These are phyloP conservation scores for Hemicentrotus pulcherrimus DNA, from an alignment of 35 echinoderm and acorn worm species.

Conservation along the genomic window DNA sequence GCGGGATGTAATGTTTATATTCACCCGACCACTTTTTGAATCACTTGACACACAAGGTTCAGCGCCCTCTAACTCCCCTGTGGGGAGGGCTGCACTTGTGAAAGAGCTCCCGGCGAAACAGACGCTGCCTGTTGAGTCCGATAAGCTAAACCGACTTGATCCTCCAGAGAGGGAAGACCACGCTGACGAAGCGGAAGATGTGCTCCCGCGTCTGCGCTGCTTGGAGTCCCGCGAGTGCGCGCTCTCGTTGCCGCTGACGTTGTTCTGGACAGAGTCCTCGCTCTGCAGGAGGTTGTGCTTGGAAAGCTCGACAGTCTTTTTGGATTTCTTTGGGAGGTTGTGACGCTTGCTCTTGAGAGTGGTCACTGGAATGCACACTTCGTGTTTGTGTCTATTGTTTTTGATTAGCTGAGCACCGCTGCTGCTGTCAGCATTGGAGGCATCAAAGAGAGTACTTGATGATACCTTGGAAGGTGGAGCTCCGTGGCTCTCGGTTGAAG, in stretches of 20 bases:
- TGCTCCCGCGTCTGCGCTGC: constrained; percentile 34
- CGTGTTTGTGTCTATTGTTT: constrained; percentile 32
- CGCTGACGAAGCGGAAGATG: constrained; percentile 32
- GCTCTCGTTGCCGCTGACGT: constrained; percentile 32
- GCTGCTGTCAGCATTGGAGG: neutral
- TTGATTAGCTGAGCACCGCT: neutral
- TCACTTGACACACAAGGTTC: constrained; percentile 17
- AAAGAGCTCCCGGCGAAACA: constrained; percentile 36
- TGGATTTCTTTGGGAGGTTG: constrained; percentile 14
- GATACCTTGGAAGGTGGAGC: constrained; percentile 22
- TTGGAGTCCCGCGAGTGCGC: constrained; percentile 19
- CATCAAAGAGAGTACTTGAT: neutral
- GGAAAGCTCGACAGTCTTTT: constrained; percentile 35
- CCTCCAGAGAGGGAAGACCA: constrained; percentile 33
- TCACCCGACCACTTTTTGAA: constrained; percentile 39
- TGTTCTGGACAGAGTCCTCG: constrained; percentile 14
- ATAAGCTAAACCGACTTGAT: constrained; percentile 35
- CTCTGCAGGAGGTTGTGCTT: constrained; percentile 28
- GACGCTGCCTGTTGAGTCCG: constrained; percentile 21
- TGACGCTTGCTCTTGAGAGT: constrained; percentile 33
- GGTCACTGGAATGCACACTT: constrained; percentile 38
- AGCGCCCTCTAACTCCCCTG: constrained; percentile 38
- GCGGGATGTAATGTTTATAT: constrained; percentile 64
- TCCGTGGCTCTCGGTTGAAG: constrained; percentile 27
- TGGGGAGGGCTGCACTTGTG: constrained; percentile 11